Conservation (phyloP, 2,888 invertebrate species). For the Brenthis hecate region DNA sequence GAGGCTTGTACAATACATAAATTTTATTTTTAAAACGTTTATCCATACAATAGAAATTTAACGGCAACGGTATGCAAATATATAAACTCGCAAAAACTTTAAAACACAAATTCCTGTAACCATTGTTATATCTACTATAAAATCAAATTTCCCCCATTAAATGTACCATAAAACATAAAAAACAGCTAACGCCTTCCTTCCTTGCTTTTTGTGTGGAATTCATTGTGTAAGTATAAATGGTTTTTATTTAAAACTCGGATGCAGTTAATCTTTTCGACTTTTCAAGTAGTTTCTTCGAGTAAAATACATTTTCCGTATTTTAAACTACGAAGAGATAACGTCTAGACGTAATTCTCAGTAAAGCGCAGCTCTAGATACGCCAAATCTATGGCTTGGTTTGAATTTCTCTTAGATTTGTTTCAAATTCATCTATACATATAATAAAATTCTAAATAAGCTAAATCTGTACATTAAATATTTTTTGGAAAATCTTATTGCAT, state of each 20-base stretch:
- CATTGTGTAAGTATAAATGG: slow-evolving; percentile 7
- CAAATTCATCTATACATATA: no score
- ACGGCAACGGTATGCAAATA: no score
- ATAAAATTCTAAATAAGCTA: no score
- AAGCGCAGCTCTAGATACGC: neutral
- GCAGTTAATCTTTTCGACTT: slow-evolving; percentile 8
- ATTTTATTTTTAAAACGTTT: no score
- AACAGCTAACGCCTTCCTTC: slow-evolving; percentile 4
- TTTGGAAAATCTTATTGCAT: no score
- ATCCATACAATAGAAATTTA: no score
- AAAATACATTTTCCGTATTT: slow-evolving; percentile 6
- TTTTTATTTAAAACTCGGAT: slow-evolving; percentile 15
- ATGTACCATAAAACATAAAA: slow-evolving; percentile 1
- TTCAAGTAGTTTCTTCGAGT: slow-evolving; percentile 6
- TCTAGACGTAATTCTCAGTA: neutral
- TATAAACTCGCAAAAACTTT: no score
- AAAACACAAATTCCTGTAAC: neutral
- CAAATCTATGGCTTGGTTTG: slow-evolving; percentile 3
- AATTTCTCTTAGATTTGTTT: no score
- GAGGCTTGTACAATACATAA: no score
- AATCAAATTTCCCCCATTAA: neutral
- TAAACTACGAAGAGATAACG: slow-evolving; percentile 1
- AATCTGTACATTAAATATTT: no score
- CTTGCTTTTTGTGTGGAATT: slow-evolving; percentile 3
- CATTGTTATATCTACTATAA: neutral